Conservation (phyloP, 2,888 invertebrate genomes). For the Slavum lentiscoides region DNA sequence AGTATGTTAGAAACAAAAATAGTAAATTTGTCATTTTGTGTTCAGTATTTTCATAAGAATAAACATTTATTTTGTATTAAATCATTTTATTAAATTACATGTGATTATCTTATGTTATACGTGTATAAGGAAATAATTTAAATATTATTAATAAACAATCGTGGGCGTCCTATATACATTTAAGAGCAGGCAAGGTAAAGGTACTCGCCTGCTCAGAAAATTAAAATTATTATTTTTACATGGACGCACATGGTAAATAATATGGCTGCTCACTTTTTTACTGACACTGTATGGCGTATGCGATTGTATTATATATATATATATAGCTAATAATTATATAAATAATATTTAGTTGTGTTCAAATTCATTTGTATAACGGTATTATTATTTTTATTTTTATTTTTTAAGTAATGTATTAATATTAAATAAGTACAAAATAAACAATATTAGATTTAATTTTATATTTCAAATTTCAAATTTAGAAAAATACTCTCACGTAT, state of each 20-base stretch:
- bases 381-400: slow-evolving; percentile 42
- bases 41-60: slow-evolving; percentile 7
- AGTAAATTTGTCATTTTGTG: slow-evolving; percentile 7
- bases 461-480: slow-evolving; percentile 5
- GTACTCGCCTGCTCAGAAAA: too few relatives aligned
- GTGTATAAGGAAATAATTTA: background rate
- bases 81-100: slow-evolving; percentile 22
- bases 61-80: slow-evolving; percentile 21
- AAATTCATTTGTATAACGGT: slow-evolving; percentile 12
- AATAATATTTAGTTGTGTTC: slow-evolving; percentile 32
- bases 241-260: background rate
- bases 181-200: too few relatives aligned
- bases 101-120: slow-evolving; percentile 1
- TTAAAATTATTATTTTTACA: background rate
- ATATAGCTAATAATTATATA: background rate
- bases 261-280: slow-evolving; percentile 1
- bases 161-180: too few relatives aligned
- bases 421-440: slow-evolving; percentile 47
- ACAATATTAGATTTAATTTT: slow-evolving; percentile 40
- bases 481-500: background rate
- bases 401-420: slow-evolving; percentile 37
- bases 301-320: slow-evolving; percentile 6
- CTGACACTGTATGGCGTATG: slow-evolving; percentile 8
- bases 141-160: too few relatives aligned
- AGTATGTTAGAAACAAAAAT: background rate